Percentiles rank a stretch among this genome's conserved stretches.
Evolutionary conservation across 2,113 vertebrate genomes (phyloP).

Genomic region (Tenebrosternarchus preto): DNA sequence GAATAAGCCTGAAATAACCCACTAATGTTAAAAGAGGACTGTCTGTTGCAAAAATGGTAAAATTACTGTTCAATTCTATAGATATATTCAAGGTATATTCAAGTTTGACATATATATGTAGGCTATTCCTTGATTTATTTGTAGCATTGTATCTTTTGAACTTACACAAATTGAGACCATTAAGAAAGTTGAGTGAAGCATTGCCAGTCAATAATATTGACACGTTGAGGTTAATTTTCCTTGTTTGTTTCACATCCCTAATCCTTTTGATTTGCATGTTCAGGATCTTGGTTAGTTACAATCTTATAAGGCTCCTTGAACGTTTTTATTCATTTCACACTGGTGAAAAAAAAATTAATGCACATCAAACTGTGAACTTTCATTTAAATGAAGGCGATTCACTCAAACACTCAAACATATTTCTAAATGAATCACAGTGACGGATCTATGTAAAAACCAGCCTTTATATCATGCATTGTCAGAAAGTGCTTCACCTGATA

Average conservation of each 20-base stretch:
- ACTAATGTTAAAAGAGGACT: no score
- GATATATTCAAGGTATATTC: no score
- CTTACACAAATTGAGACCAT: not conserved
- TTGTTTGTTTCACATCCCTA: slow-evolving; percentile 9
- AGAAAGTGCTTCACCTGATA: slow-evolving; percentile 3
- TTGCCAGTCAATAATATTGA: slow-evolving; percentile 46
- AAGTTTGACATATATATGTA: no score
- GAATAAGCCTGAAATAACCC: no score
- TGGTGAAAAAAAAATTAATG: slow-evolving; percentile 15
- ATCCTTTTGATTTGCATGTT: slow-evolving; percentile 11
- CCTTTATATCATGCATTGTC: slow-evolving; percentile 23
- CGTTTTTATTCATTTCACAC: not conserved
- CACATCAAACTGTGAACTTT: slow-evolving; percentile 11
- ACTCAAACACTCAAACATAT: no score
- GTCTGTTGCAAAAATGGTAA: no score
- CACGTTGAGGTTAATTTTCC: not conserved
- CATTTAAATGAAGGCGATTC: not conserved
- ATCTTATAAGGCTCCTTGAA: not conserved
- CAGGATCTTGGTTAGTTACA: slow-evolving; percentile 13
- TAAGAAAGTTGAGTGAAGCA: not conserved
- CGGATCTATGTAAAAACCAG: not conserved
- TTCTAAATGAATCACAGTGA: no score
- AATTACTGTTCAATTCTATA: no score
- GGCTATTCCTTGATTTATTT: no score
- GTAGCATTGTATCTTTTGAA: not conserved